Percentiles rank a stretch among this genome's conserved stretches.
Evolutionary conservation across 2,113 vertebrate genomes (phyloP).

Genomic region (Aspiorhynchus laticeps): DNA sequence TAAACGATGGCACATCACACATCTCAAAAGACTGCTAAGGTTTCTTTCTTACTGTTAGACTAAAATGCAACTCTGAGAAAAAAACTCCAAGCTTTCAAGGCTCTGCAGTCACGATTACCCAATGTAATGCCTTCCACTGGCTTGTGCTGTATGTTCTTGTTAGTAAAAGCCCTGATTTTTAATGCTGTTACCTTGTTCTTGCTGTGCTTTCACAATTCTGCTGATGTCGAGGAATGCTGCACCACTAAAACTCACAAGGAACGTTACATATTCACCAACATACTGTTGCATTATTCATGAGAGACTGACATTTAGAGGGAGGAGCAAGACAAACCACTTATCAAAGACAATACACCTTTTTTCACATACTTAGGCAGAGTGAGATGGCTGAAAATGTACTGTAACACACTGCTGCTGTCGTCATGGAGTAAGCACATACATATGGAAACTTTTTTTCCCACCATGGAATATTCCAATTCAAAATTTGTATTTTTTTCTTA

Average conservation of each 20-base stretch:
- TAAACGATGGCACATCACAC: slow-evolving; percentile 60
- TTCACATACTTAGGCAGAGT: neutral
- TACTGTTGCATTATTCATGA: slow-evolving; percentile 46
- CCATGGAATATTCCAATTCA: no score
- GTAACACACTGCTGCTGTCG: neutral
- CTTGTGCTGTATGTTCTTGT: slow-evolving; percentile 31
- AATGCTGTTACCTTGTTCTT: neutral
- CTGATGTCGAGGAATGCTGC: slow-evolving; percentile 29
- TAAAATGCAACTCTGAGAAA: slow-evolving; percentile 23
- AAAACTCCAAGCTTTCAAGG: slow-evolving; percentile 34
- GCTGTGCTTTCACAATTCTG: neutral
- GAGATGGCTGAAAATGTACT: neutral
- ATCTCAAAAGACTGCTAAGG: slow-evolving; percentile 55
- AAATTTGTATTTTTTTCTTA: no score
- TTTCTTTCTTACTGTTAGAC: slow-evolving; percentile 23
- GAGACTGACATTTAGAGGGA: slow-evolving; percentile 5
- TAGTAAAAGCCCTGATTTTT: slow-evolving; percentile 43
- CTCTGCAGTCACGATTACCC: slow-evolving; percentile 37
- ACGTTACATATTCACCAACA: slow-evolving; percentile 32
- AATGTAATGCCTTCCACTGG: slow-evolving; percentile 2
- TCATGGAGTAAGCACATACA: neutral
- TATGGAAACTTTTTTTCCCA: no score
- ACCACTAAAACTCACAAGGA: neutral
- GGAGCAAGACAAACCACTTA: slow-evolving; percentile 16
- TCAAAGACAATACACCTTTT: slow-evolving; percentile 7